Evolutionary conservation across 2,113 vertebrate genomes (phyloP).

Genomic region (Pampusana beccarii): DNA sequence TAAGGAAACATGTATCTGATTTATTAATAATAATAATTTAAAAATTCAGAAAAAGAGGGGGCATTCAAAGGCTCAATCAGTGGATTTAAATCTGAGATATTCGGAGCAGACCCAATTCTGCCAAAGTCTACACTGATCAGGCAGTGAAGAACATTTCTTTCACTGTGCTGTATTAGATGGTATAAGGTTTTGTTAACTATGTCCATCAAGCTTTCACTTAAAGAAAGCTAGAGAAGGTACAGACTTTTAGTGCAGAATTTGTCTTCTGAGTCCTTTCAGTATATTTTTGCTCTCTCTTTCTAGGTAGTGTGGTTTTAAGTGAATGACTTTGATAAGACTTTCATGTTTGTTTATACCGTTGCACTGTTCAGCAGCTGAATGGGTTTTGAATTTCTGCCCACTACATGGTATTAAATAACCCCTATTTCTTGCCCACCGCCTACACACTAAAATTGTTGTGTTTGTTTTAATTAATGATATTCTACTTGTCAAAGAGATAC

Average conservation of each 20-base stretch:
- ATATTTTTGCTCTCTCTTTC: not conserved
- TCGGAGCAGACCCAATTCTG: not conserved
- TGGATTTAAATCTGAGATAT: not conserved
- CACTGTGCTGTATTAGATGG: not conserved
- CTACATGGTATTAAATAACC: conserved; percentile 71
- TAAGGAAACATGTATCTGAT: not conserved
- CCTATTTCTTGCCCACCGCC: conserved; percentile 64
- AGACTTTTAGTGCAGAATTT: not conserved
- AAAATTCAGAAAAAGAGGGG: not conserved
- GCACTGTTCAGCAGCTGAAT: conserved; percentile 45
- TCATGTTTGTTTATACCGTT: conserved; percentile 57
- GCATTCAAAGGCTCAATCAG: not conserved
- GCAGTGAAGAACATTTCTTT: not conserved
- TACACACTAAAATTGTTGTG: conserved; percentile 54
- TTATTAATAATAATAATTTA: not conserved
- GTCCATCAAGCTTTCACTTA: not conserved
- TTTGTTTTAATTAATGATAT: conserved; percentile 59
- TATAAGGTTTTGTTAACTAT: not conserved
- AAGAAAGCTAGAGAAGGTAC: not conserved
- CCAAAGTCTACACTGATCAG: not conserved
- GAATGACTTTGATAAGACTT: conserved; percentile 59
- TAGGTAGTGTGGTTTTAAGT: conserved; percentile 28
- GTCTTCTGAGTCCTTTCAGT: not conserved
- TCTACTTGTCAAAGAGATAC: conserved; percentile 57
- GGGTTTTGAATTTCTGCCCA: conserved; percentile 75